Evolutionary conservation across 1,140 invertebrate genomes (phyloP), one percentile per base, ranked within the genome.

Genomic region (Micrasema longulum): DNA sequence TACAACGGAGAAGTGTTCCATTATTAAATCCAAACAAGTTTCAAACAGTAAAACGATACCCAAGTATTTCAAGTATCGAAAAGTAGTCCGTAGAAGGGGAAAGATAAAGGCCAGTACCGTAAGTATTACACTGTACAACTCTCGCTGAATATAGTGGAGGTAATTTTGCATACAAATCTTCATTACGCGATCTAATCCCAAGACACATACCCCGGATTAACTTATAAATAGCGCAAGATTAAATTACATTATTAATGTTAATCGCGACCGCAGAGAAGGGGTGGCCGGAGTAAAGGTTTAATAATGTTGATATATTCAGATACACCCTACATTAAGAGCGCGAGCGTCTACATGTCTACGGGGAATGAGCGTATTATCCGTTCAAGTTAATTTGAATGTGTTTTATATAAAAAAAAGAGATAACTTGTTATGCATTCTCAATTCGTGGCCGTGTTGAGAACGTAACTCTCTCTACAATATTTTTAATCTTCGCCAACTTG

Each of bases 181-280:
- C 16, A 41, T 60, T 60, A 41, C 11, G 35, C 6, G 36, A 31
- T 18, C 55, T 41, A 41, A 41, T 38, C 55, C 52, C 52, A 10
- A 12, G 55, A 18, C 35, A 43, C 35, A 60, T 20, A 60, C 41
- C 36, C 31, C 12, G 35, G 35, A 20, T 60, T 20, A 20, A 38
- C 18, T 41, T 60, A 60, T 60, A 60, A 41, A 60, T 60, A 60
- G 35, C 14, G 36, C 55, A 14, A 38, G 55, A 60, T 60, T 55
- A 60, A 60, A 60, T 60, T 38, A 60, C 35, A 60, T 43, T 60
- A 60, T 60, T 60, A 60, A 60, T 60, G 36, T 60, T 20, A 41
- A 41, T 60, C 55, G 36, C n/a, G 36, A 41, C 55, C 36, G 7
- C 36, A 38, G 16, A 11, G 35, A 18, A 38, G 36, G 43, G 43